Base-by-base conservation (phyloP, 2,113 vertebrate genomes). In the Sceloporus undulatus region DNA sequence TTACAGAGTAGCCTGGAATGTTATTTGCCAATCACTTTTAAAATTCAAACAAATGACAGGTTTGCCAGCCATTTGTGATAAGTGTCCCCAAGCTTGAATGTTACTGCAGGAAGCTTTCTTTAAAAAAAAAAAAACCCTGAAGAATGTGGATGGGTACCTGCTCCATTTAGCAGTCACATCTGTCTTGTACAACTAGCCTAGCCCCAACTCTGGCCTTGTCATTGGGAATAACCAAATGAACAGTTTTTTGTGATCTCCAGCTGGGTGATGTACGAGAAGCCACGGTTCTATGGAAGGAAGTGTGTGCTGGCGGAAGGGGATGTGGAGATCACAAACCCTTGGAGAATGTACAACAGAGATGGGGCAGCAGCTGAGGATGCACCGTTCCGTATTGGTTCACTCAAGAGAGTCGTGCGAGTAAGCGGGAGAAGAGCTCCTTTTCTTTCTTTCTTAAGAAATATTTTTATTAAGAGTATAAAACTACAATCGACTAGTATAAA, bases 191-290 rank as follows among this genome's bases (percentile, higher is more conserved):
- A 62, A 19, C 73, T 19, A 62, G 11, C 34, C 25, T 8, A 11
- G 65, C 18, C 54, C n/a, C 27, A 71, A 27, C 25, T 29, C 42
- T 52, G 23, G 25, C n/a, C 14, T n/a, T 88, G n/a, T 56, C 2
- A 3, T 56, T 38, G 68, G 29, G 23, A 21, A 2, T 77, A 25
- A 76, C 23, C 70, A 4, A 40, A n/a, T 48, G 79, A 38, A 48
- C 13, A 3, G 0, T 66, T 65, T 59, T 79, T n/a, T 93, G n/a
- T 92, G 65, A 88, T 9, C 1, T 89, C 87, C 91, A 99, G 99
- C 75, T 99, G 99, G 99, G 94, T 99, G 87, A 94, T 99, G n/a
- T 99, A 99, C 0, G 98, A 99, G 94, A 97, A 98, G 89, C 98
- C 98, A 0, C 94, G 96, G 89, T 99, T 98, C 42, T 98, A 95